Evolutionary conservation across 2,888 invertebrate genomes (phyloP), one percentile per base, ranked within the genome.

Genomic region (Theodoxus fluviatilis): DNA sequence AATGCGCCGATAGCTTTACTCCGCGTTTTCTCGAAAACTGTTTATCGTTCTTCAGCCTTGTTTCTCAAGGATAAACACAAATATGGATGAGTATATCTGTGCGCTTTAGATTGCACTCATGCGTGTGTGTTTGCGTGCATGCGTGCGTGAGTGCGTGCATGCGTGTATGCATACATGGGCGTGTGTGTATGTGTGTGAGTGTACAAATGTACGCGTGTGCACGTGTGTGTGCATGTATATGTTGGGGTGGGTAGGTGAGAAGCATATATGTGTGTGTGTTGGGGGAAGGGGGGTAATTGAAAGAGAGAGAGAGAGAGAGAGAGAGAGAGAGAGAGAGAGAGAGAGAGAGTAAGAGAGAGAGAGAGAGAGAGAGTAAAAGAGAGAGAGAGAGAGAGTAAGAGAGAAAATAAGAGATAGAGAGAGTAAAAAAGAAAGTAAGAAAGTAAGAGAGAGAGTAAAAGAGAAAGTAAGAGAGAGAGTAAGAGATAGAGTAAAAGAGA

Each of bases 251-350:
- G 59, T 28, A 35, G 9, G 18, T 25, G 31, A 25, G 43, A 31
- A n/a, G n/a, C n/a, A n/a, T n/a, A n/a, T n/a, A n/a, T n/a, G n/a
- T n/a, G n/a, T n/a, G n/a, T n/a, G n/a, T n/a, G n/a, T n/a, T n/a
- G n/a, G 31, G 28, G 28, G 15, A 18, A 57, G 40, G 43, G 38
- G 49, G 63, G 67, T 9, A 55, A 2, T 40, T 31, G 9, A 18
- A 6, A 18, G 12, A 59, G 52, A n/a, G 57, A 57, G 57, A 55
- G 66, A 70, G 33, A 70, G 40, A 65, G 35, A 40, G 31, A 37
- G 31, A 52, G 28, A 64, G 61, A 35, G 68, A 71, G 43, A 52
- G 55, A 68, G n/a, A 22, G 63, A 65, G 47, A 67, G 59, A 59
- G 35, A 59, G 61, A 61, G 25, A 43, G 64, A 64, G 35, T 33